Evolutionary conservation across 64 coral and sea anemone species (phyloP).

Genomic region (Montipora foliosa): DNA sequence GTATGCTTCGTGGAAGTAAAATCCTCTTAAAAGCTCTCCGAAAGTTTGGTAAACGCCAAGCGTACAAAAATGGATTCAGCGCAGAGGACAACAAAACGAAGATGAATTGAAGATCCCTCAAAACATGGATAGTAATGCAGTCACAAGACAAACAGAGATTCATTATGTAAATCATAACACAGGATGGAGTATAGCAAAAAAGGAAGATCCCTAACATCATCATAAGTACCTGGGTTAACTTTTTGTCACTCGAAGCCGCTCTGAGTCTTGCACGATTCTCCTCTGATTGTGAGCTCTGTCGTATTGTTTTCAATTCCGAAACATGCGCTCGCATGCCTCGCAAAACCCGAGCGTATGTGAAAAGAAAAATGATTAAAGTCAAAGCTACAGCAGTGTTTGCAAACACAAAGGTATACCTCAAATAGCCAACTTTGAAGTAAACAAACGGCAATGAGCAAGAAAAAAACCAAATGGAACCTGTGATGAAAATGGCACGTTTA

Average conservation of each 20-base stretch:
- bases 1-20: slow-evolving; percentile 8
- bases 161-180: slow-evolving; percentile 78
- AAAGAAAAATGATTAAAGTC: slow-evolving; percentile 64
- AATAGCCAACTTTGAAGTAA: slow-evolving; percentile 79
- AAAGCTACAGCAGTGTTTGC: slow-evolving; percentile 65
- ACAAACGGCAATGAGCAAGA: slow-evolving; percentile 42
- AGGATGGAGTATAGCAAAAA: slow-evolving; percentile 16
- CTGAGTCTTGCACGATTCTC: slow-evolving; percentile 15
- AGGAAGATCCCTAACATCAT: no score
- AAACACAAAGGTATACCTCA: slow-evolving; percentile 71
- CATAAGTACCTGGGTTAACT: slow-evolving; percentile 64
- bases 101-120: slow-evolving; percentile 82
- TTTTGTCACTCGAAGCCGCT: slow-evolving; percentile 41
- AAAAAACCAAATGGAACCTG: slow-evolving; percentile 45
- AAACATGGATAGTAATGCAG: slow-evolving; percentile 65
- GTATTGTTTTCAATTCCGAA: slow-evolving; percentile 34
- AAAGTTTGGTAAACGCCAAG: slow-evolving; percentile 72
- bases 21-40: slow-evolving; percentile 74
- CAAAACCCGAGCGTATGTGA: slow-evolving; percentile 59
- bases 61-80: slow-evolving; percentile 78
- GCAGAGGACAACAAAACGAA: slow-evolving; percentile 77
- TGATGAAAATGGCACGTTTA: background rate
- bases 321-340: slow-evolving; percentile 59
- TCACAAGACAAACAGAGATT: slow-evolving; percentile 72
- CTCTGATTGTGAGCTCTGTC: slow-evolving; percentile 31